These are phyloP conservation scores for Gobionotothen gibberifrons DNA, from an alignment of 2,797 vertebrate species.

Conservation along the genomic window DNA sequence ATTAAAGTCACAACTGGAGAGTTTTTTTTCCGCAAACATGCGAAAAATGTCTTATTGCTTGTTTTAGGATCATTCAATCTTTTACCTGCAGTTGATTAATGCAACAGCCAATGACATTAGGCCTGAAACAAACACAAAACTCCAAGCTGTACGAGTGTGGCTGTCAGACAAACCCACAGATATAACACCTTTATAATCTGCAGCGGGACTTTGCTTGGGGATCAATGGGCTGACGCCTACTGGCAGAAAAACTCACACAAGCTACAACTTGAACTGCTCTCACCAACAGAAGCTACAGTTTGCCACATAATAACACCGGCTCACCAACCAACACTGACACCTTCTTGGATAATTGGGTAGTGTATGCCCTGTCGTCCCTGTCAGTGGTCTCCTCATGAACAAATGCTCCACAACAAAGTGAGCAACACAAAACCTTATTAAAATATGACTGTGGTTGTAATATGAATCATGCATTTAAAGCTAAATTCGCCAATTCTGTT, in stretches of 20 bases:
- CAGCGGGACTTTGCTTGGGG: conserved; percentile 26
- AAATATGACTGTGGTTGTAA: background rate
- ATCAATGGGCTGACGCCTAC: conserved; percentile 35
- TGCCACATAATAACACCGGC: conserved; percentile 13
- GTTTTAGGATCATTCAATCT: background rate
- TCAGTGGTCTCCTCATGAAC: conserved; percentile 34
- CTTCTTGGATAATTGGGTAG: conserved; percentile 51
- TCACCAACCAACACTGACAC: conserved; percentile 36
- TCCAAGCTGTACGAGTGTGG: background rate
- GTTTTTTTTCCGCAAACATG: background rate
- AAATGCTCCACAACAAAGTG: conserved; percentile 39
- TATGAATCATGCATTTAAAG: background rate
- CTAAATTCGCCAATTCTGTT: background rate
- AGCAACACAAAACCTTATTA: conserved; percentile 26
- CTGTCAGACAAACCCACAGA: conserved; percentile 21
- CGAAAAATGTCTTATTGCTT: background rate
- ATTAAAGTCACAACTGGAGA: background rate
- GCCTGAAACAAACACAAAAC: conserved; percentile 13
- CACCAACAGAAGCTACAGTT: conserved; percentile 28
- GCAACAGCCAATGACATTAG: conserved; percentile 4
- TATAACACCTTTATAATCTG: conserved; percentile 34
- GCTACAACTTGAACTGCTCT: conserved; percentile 31
- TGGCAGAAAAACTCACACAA: conserved; percentile 38
- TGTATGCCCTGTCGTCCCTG: conserved; percentile 17
- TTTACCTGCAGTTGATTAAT: conserved; percentile 14